Evolutionary conservation across 37 sponge, comb jelly and placozoan species (phyloP), one percentile per base, ranked within the genome.

Genomic region (Mnemiopsis leidyi): DNA sequence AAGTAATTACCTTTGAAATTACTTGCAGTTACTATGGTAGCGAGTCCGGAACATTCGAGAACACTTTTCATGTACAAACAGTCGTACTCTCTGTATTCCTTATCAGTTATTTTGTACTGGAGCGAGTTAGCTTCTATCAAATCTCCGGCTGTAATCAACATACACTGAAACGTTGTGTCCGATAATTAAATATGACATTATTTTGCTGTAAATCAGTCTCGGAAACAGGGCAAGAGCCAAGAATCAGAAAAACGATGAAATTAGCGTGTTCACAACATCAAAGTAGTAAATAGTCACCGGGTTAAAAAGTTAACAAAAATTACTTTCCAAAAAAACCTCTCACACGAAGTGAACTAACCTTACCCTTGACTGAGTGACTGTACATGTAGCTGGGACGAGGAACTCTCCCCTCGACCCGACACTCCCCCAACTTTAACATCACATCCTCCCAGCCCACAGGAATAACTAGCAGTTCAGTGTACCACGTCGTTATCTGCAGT

Each of bases 371-470:
- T 1, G 79, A 32, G 18, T 77, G 79, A 5, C 9, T 77, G 79
- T 77, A 34, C 32, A 77, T 26, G 79, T 31, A 77, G 21, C 36
- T 77, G 21, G 79, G 79, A 32, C 35, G 32, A 32, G 79, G 79
- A 32, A 32, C 32, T 32, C 26, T 28, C 1, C 36, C 79, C 34
- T 77, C 35, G 16, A 9, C 32, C 33, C 79, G 32, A 32, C 79
- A 77, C 18, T 77, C 79, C 34, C 36, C 32, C 16, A 77, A 32
- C 79, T 77, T 77, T 20, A 77, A 34, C 79, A 77, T 77, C 1
- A 77, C 79, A 77, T 77, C 79, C 36, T 77, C 79, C 79, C 79
- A 77, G 0, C 79, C 79, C 9, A 13, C 32, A 7, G 79, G 79
- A 77, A 77, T 34, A 1, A 77, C 79, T 16, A 77, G 35, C 18